These are phyloP conservation scores for Acronicta aceris DNA, from an alignment of 2,888 invertebrate species.

Conservation along the genomic window DNA sequence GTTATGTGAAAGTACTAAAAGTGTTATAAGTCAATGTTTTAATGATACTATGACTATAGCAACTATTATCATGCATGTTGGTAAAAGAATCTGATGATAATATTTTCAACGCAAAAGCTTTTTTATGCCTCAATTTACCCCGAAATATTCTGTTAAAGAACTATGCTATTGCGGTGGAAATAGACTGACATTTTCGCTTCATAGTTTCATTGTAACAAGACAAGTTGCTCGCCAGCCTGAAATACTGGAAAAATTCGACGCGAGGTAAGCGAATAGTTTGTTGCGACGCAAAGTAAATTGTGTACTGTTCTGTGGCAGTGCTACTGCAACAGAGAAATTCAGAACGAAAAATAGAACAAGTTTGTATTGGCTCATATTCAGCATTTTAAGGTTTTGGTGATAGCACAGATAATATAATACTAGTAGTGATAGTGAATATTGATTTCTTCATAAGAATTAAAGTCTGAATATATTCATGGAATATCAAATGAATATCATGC, in stretches of 20 bases:
- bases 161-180: constrained; percentile 45
- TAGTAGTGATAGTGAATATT: no score
- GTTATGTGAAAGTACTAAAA: no score
- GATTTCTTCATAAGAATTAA: no score
- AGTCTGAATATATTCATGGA: neutral
- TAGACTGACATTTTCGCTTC: constrained; percentile 58
- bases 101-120: constrained; percentile 17
- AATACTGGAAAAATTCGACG: constrained; percentile 57
- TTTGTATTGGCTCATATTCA: no score
- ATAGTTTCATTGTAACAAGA: constrained; percentile 63
- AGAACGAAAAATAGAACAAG: neutral
- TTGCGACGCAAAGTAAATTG: constrained; percentile 59
- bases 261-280: constrained; percentile 52
- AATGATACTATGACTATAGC: neutral
- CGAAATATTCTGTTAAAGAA: constrained; percentile 21
- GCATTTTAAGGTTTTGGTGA: no score
- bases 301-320: constrained; percentile 50
- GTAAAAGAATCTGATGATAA: constrained; percentile 4
- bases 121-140: constrained; percentile 37
- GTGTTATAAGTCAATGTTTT: no score
- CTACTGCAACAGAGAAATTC: constrained; percentile 17
- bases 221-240: constrained; percentile 55
- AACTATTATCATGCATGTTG: neutral
- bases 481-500: no score
- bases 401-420: no score